Conservation (phyloP, 1,140 invertebrate genomes). For the Nylanderia fulva region DNA sequence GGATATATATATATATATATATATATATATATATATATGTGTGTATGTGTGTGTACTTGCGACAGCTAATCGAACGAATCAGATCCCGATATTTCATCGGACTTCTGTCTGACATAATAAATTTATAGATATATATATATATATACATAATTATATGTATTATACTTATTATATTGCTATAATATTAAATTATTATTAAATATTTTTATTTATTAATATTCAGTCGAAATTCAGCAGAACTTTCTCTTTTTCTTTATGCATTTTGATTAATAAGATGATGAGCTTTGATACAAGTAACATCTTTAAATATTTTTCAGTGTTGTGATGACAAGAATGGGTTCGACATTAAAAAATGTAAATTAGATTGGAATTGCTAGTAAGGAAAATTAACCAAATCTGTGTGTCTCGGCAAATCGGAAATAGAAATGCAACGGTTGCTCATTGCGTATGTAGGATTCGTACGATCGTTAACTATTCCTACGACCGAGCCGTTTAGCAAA, state of each 20-base stretch:
- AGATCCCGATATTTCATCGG: constrained; percentile 54
- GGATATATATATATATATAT: too few relatives aligned
- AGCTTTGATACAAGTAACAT: background rate
- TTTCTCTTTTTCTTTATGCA: background rate
- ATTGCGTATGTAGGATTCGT: constrained; percentile 50
- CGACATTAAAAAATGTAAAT: background rate
- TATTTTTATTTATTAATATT: background rate
- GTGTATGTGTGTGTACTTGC: background rate
- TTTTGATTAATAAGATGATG: background rate
- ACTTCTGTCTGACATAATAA: background rate
- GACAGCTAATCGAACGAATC: constrained; percentile 65
- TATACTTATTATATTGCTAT: background rate
- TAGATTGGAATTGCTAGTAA: background rate
- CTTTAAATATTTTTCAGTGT: background rate
- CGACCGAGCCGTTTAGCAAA: constrained; percentile 59
- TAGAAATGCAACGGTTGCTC: constrained; percentile 36
- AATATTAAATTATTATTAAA: background rate
- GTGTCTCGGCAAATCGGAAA: background rate
- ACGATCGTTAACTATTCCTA: constrained; percentile 57
- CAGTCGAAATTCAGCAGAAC: background rate
- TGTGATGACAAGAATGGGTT: background rate
- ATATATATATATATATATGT: background rate
- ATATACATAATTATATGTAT: too few relatives aligned
- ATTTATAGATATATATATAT: background rate
- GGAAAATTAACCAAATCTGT: background rate